Evolutionary conservation across 2,888 invertebrate species (phyloP).

Genomic region (Synergus umbraculus): DNA sequence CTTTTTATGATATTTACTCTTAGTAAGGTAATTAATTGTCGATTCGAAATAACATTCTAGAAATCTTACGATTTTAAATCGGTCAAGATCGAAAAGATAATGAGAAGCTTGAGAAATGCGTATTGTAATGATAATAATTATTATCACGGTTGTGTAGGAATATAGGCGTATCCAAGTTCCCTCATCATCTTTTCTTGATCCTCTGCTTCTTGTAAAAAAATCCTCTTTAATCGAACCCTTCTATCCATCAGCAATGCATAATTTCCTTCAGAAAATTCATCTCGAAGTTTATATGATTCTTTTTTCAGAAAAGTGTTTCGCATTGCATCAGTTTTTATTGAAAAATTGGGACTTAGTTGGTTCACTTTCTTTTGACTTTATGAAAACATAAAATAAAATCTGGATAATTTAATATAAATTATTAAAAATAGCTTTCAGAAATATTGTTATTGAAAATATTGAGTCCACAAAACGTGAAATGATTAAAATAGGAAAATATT

Average conservation of each 20-base stretch:
- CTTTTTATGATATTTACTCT: too few species aligned
- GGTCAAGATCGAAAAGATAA: slow-evolving; percentile 45
- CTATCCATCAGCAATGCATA: slow-evolving; percentile 52
- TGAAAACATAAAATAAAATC: slow-evolving; percentile 3
- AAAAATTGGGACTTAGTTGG: slow-evolving; percentile 37
- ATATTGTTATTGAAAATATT: not conserved
- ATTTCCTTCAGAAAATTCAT: slow-evolving; percentile 50
- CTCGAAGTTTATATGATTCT: slow-evolving; percentile 49
- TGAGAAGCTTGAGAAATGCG: slow-evolving; percentile 46
- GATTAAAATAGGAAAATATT: not conserved
- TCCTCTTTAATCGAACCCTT: slow-evolving; percentile 54
- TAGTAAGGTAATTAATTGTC: too few species aligned
- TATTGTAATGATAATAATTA: slow-evolving; percentile 38
- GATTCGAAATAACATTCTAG: not conserved
- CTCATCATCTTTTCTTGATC: slow-evolving; percentile 58
- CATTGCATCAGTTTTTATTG: not conserved
- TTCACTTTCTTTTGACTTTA: slow-evolving; percentile 47
- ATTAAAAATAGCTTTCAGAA: not conserved
- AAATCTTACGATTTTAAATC: slow-evolving; percentile 9
- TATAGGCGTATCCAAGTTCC: slow-evolving; percentile 61
- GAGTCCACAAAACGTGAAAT: too few species aligned
- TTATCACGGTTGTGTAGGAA: slow-evolving; percentile 62
- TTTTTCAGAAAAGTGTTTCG: slow-evolving; percentile 42
- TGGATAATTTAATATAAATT: not conserved
- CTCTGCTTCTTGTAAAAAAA: slow-evolving; percentile 53